phyloP scores from a whole-genome alignment of 1,140 invertebrate species.

The Panulirus ornatus region DNA sequence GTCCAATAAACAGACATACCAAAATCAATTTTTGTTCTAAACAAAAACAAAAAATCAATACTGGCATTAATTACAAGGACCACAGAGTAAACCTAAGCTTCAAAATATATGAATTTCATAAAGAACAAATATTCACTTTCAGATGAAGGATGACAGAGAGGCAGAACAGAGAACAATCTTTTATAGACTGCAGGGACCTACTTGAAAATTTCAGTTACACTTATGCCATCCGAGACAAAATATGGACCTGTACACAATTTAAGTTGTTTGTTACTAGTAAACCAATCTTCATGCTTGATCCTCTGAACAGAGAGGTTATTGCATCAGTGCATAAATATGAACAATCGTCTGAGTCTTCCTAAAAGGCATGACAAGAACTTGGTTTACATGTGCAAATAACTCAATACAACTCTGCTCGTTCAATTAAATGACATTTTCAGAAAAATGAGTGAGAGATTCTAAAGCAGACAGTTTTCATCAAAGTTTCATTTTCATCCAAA shows the following conservation, averaged over 20 bases:
- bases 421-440: not conserved
- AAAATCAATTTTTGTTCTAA: not conserved
- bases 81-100: not conserved
- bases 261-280: not conserved
- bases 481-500: not conserved
- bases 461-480: not conserved
- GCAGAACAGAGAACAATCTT: not conserved
- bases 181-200: not conserved
- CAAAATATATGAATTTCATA: constrained; percentile 1
- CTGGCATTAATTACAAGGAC: not conserved
- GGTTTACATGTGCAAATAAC: not conserved
- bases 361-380: not conserved
- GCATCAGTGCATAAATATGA: too few relatives aligned
- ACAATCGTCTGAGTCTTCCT: too few relatives aligned
- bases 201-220: not conserved
- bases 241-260: not conserved
- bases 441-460: too few relatives aligned
- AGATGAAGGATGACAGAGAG: not conserved
- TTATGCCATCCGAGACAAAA: not conserved
- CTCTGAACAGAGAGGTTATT: too few relatives aligned
- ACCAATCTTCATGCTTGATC: not conserved
- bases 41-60: not conserved
- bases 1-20: not conserved
- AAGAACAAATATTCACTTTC: not conserved
- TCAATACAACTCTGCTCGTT: not conserved